Evolutionary conservation across 2,888 invertebrate species (phyloP).

Genomic region (Drosophila algonquin): DNA sequence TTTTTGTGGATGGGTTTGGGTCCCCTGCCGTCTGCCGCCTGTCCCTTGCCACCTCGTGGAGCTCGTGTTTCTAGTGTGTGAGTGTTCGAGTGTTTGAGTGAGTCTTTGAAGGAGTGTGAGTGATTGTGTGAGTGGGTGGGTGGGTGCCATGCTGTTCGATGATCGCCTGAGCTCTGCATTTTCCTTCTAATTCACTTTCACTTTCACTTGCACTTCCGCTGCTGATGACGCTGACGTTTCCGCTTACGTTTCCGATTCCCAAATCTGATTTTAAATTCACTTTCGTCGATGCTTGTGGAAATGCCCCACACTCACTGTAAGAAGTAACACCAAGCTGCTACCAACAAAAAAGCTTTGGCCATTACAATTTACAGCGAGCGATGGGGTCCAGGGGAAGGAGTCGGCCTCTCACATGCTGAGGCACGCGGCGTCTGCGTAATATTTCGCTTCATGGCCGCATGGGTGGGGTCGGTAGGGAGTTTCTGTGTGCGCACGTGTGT

Average conservation of each 20-base stretch:
- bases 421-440: constrained; percentile 46
- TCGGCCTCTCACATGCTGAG: constrained; percentile 23
- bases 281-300: constrained; percentile 19
- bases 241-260: constrained; percentile 23
- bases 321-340: constrained; percentile 96
- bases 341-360: constrained; percentile 90
- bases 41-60: no score
- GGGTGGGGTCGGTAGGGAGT: background rate
- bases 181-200: constrained; percentile 53
- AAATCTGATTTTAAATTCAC: constrained; percentile 27
- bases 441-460: constrained; percentile 6
- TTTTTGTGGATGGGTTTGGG: constrained; percentile 24
- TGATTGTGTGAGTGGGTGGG: constrained; percentile 2
- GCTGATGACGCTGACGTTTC: constrained; percentile 18
- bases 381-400: constrained; percentile 31
- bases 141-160: constrained; percentile 25
- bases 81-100: constrained; percentile 9
- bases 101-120: constrained; percentile 9
- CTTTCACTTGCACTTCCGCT: constrained; percentile 38
- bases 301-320: constrained; percentile 93
- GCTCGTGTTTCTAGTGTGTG: background rate
- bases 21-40: no score
- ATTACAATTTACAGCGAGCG: constrained; percentile 95
- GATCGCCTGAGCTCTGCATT: constrained; percentile 48
- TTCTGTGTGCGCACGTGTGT: background rate